A percentile compares a stretch with the other conserved stretches of the same genome.
phyloP scores from a whole-genome alignment of 2,113 vertebrate genomes.

The Phyllopteryx taeniolatus region DNA sequence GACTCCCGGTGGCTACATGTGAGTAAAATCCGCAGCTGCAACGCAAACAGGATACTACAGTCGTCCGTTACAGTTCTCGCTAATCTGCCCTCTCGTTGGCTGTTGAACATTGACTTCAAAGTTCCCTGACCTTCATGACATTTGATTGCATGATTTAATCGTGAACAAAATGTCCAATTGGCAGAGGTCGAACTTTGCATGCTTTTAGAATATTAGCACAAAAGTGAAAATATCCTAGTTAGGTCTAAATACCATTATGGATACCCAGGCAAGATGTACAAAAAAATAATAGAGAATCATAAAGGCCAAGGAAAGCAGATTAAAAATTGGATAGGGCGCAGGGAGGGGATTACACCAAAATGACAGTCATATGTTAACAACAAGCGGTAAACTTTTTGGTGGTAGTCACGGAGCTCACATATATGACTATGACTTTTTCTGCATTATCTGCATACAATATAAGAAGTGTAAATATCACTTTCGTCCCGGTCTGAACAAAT shows the following conservation, averaged over 20 bases:
- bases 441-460: too few relatives aligned
- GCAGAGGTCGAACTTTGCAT: conserved; percentile 11
- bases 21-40: conserved; percentile 5
- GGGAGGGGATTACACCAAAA: neutral
- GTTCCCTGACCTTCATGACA: neutral
- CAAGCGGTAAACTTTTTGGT: too few relatives aligned
- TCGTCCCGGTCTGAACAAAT: too few relatives aligned
- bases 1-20: conserved; percentile 33
- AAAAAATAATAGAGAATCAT: conserved; percentile 13
- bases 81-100: conserved; percentile 4
- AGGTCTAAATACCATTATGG: conserved; percentile 20
- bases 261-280: conserved; percentile 1
- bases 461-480: too few relatives aligned
- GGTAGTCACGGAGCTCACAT: too few relatives aligned
- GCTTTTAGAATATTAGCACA: conserved; percentile 25
- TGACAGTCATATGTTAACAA: too few relatives aligned
- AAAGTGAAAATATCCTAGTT: conserved; percentile 28
- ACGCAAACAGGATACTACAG: neutral
- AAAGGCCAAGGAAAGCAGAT: conserved; percentile 27
- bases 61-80: neutral
- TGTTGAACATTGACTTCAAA: conserved; percentile 3
- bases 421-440: too few relatives aligned
- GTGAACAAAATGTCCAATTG: conserved; percentile 12
- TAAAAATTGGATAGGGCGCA: neutral
- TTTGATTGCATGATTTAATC: neutral